Evolutionary conservation across 1,140 invertebrate species (phyloP).

Genomic region (Cydia strobilella): DNA sequence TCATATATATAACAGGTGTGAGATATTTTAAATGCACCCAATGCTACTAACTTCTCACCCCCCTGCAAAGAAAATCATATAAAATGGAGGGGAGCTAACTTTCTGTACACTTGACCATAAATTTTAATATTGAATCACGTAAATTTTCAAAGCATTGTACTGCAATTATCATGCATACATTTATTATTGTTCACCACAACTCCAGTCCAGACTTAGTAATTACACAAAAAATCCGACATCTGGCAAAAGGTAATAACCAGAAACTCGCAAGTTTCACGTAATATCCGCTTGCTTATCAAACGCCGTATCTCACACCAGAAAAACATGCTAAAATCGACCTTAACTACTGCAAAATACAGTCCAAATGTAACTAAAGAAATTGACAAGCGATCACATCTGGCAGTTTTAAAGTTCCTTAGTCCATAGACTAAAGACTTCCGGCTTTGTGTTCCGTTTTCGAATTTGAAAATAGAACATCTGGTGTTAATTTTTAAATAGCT

Average conservation of each 20-base stretch:
- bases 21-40: no score
- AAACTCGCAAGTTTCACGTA: slow-evolving; percentile 23
- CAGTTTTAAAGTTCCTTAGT: slow-evolving; percentile 17
- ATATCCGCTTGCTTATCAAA: neutral
- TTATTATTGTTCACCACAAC: slow-evolving; percentile 15
- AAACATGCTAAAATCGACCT: neutral
- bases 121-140: neutral
- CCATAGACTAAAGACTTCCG: slow-evolving; percentile 32
- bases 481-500: neutral
- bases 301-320: neutral
- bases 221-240: slow-evolving; percentile 20
- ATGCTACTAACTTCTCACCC: neutral
- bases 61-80: neutral
- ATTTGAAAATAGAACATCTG: slow-evolving; percentile 29
- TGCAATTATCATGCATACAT: neutral
- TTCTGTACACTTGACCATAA: neutral
- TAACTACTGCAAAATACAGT: neutral
- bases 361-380: neutral
- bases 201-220: slow-evolving; percentile 3
- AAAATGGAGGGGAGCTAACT: neutral
- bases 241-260: slow-evolving; percentile 23
- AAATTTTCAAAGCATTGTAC: neutral
- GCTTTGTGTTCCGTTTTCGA: slow-evolving; percentile 26
- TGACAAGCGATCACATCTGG: slow-evolving; percentile 9
- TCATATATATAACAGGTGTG: no score